Evolutionary conservation across 2,797 vertebrate genomes (phyloP).

Genomic region (Protonibea diacanthus): DNA sequence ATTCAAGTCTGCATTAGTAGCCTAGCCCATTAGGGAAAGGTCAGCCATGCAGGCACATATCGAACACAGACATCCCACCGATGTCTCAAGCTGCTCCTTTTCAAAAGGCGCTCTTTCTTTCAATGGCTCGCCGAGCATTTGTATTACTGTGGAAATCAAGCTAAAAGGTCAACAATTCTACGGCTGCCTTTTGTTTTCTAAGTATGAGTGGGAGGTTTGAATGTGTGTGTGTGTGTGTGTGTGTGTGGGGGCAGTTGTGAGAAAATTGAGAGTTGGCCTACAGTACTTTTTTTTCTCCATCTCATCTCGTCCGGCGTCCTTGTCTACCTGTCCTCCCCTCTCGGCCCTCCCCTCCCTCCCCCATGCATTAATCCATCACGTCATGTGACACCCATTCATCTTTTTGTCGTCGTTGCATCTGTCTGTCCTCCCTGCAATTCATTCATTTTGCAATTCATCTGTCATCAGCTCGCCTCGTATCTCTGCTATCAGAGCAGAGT

Average conservation of each 20-base stretch:
- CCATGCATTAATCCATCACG: slow-evolving; percentile 65
- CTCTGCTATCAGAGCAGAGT: slow-evolving; percentile 8
- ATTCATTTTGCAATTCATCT: slow-evolving; percentile 45
- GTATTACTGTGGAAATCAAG: slow-evolving; percentile 66
- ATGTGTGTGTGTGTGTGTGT: slow-evolving; percentile 5
- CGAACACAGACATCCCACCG: slow-evolving; percentile 70
- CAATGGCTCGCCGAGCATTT: slow-evolving; percentile 48
- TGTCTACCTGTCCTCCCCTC: slow-evolving; percentile 55
- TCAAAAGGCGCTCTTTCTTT: slow-evolving; percentile 61
- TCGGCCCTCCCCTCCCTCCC: neutral
- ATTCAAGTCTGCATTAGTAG: slow-evolving; percentile 41
- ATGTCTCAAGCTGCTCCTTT: slow-evolving; percentile 73
- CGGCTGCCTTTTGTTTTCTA: slow-evolving; percentile 42
- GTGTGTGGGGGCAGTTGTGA: neutral
- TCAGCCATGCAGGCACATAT: slow-evolving; percentile 66
- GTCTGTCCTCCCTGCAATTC: slow-evolving; percentile 53
- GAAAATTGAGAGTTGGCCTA: neutral
- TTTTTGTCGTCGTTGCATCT: slow-evolving; percentile 50
- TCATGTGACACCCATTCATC: slow-evolving; percentile 50
- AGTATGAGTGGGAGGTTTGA: slow-evolving; percentile 35
- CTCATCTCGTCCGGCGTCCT: slow-evolving; percentile 38
- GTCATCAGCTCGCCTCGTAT: slow-evolving; percentile 39
- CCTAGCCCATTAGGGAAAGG: slow-evolving; percentile 73
- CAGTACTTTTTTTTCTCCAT: slow-evolving; percentile 25
- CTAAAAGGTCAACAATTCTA: slow-evolving; percentile 68